Percentiles rank a stretch among this genome's conserved stretches.
phyloP scores from a whole-genome alignment of 2,113 vertebrate genomes.

The Propithecus coquereli region DNA sequence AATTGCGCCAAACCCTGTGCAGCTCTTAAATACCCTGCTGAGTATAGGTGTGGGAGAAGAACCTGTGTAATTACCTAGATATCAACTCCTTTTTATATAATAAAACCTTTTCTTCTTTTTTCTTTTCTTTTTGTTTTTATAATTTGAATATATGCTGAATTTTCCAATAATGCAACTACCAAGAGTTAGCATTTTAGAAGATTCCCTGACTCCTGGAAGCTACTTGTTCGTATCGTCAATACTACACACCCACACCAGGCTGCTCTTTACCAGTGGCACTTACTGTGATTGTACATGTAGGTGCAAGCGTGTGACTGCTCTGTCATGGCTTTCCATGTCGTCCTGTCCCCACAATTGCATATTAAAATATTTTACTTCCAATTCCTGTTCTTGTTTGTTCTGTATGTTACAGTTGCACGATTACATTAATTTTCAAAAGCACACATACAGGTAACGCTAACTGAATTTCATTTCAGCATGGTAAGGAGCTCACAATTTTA shows the following conservation, averaged over 20 bases:
- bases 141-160: background rate
- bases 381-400: background rate
- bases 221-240: background rate
- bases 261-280: background rate
- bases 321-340: background rate
- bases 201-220: background rate
- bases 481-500: background rate
- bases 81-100: background rate
- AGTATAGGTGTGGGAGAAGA: background rate
- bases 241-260: accelerated
- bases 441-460: background rate
- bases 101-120: background rate
- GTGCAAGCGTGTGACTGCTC: background rate
- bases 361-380: background rate
- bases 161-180: background rate
- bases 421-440: background rate
- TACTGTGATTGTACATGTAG: background rate
- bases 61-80: background rate
- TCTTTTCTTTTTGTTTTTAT: background rate
- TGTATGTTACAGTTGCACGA: background rate
- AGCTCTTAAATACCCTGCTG: background rate
- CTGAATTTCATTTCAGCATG: background rate
- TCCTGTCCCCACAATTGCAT: background rate
- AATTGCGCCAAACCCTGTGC: background rate
- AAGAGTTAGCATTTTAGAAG: background rate